Conservation (phyloP, 2,797 vertebrate genomes). For the Nannoperca australis region DNA sequence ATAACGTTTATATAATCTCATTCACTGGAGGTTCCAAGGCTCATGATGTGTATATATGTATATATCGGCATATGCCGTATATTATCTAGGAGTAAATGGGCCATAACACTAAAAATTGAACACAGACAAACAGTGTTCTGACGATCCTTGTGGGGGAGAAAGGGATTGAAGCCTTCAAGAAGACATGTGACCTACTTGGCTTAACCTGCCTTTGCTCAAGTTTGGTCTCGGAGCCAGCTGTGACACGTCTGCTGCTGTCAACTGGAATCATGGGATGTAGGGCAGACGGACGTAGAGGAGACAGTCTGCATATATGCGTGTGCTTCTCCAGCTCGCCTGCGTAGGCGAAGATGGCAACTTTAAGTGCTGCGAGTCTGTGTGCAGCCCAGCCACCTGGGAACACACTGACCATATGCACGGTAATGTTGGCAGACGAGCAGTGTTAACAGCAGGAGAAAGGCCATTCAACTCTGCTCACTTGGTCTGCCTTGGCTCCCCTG, state of each 20-base stretch:
- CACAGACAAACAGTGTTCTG: conserved; percentile 38
- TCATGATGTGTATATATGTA: not conserved
- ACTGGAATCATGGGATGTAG: conserved; percentile 74
- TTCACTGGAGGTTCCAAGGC: not conserved
- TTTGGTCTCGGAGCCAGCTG: conserved; percentile 78
- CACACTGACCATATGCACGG: conserved; percentile 80
- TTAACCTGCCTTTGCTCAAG: conserved; percentile 79
- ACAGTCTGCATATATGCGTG: conserved; percentile 41
- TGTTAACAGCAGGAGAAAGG: conserved; percentile 74
- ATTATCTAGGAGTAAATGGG: conserved; percentile 7
- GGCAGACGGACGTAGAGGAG: conserved; percentile 58
- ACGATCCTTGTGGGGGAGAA: conserved; percentile 31
- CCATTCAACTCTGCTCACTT: conserved; percentile 71
- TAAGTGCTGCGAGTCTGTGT: conserved; percentile 61
- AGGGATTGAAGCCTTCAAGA: conserved; percentile 53
- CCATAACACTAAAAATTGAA: conserved; percentile 31
- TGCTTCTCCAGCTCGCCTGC: conserved; percentile 39
- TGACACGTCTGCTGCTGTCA: conserved; percentile 81
- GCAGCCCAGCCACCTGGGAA: conserved; percentile 69
- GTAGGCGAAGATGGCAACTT: conserved; percentile 69
- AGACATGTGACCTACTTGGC: conserved; percentile 77
- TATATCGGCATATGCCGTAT: not conserved
- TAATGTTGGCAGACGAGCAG: conserved; percentile 72
- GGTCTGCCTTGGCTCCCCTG: conserved; percentile 42
- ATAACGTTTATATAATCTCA: not conserved